Conservation (phyloP, 2,797 vertebrate genomes). For the Sebastiscus tertius region DNA sequence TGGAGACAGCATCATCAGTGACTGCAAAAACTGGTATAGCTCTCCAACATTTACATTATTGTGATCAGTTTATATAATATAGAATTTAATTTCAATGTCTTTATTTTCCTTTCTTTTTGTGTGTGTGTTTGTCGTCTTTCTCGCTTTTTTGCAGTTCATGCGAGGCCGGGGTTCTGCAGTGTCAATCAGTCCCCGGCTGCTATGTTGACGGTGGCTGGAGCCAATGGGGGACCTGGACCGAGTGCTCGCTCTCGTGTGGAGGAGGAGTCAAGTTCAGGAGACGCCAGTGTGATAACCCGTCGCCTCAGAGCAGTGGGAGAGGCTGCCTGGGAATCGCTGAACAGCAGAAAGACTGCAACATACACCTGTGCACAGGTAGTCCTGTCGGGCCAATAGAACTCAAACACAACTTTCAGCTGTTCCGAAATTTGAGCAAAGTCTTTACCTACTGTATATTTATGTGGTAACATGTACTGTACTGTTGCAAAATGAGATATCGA, state of each 20-base stretch:
- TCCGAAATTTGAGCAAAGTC: not conserved
- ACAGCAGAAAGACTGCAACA: constrained; percentile 80
- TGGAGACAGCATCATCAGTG: constrained; percentile 81
- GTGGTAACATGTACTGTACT: not conserved
- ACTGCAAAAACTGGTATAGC: constrained; percentile 88
- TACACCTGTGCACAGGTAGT: constrained; percentile 74
- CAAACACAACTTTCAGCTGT: not conserved
- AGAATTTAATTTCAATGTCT: not conserved
- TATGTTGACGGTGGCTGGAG: constrained; percentile 82
- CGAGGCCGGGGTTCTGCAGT: constrained; percentile 81
- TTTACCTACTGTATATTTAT: not conserved
- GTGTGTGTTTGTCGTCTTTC: not conserved
- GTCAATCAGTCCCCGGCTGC: constrained; percentile 83
- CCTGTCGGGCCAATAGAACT: not conserved
- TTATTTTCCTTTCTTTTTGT: not conserved
- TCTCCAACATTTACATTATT: not conserved
- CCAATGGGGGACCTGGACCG: constrained; percentile 80
- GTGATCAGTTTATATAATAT: not conserved
- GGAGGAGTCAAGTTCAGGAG: constrained; percentile 75
- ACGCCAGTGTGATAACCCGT: constrained; percentile 83
- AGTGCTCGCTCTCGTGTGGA: constrained; percentile 79
- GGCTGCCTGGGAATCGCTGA: constrained; percentile 77
- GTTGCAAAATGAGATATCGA: not conserved
- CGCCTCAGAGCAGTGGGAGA: constrained; percentile 82
- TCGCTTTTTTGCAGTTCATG: constrained; percentile 81